Base-by-base conservation (phyloP, 2,888 invertebrate species). In the Drosophila melanosoma region DNA sequence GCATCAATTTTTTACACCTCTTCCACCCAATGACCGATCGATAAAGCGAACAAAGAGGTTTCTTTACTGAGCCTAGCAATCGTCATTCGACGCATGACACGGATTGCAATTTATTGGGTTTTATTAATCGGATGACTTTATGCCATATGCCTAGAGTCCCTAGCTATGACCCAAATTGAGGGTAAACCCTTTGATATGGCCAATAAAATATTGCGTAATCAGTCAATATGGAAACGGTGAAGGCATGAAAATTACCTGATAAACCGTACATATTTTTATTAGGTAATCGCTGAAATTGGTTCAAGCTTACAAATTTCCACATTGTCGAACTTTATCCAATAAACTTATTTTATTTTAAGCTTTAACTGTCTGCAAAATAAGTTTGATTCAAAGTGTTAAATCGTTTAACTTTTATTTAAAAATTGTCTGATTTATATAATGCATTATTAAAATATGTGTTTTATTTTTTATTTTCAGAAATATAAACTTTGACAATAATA, bases 401-500 rank as follows among this genome's bases (percentile, higher is more conserved):
- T 26, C 26, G 5, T 4, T 20, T 6, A 12, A 42, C 1, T 12
- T 11, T 3, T 20, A 7, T 20, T 42, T 3, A 3, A 12, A 20
- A 12, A 3, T 20, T 42, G 3, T 12, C 12, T 20, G 12, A 20
- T 20, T 3, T 12, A 12, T 42, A 45, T 45, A 23, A 45, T 15
- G 8, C 23, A 26, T 26, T 26, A 15, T 40, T 51, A 8, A 29
- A 0, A 38, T 23, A 23, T n/a, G 0, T 20, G 0, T 54, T 17
- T 49, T 33, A 8, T 26, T 32, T 63, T 62, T 5, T 57, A 20
- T 67, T 52, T 73, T 33, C 88, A 83, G 74, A 60, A 58, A 49
- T 61, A 62, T 38, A 62, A 64, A 38, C 35, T 54, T 58, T 68
- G 82, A 84, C 82, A 84, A 84, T 82, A 84, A 77, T 49, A 49